Evolutionary conservation across 2,888 invertebrate species (phyloP), one percentile per base, ranked within the genome.

Genomic region (Athrips mouffetella): DNA sequence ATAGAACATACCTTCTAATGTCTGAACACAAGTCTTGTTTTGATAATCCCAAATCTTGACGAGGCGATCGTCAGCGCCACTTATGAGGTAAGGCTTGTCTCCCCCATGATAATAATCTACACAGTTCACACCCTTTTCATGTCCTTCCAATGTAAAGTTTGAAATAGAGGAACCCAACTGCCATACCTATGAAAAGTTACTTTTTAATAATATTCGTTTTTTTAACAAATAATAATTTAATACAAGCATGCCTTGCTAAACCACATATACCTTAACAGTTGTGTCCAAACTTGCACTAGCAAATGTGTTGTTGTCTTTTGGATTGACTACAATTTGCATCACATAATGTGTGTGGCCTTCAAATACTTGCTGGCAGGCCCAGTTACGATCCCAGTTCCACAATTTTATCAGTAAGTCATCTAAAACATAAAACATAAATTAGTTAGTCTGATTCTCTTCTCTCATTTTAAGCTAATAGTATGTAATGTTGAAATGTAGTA

Each of bases 11-110:
- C 89, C 94, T 82, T 99, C 98, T 52, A 99, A 88, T 0, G 99
- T 99, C 77, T 99, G 99, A 0, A 99, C 99, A 79, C 99, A 99
- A 0, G 98, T 98, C 89, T 99, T 99, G 83, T 99, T 99, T 83
- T 99, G 96, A 78, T 99, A 99, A 75, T 99, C 99, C 99, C 99
- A 99, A 66, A 99, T 99, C 87, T 99, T 99, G 4, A 99, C 98
- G 37, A 96, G 90, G 47, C 97, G 92, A 80, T 99, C 99, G 77
- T 99, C 99, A 21, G 99, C 99, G 2, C 99, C 99, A 45, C 99
- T 99, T 70, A 98, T 99, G 46, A 99, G 90, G 76, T 99, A 99
- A 0, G 99, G 99, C 70, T 99, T 99, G 74, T 99, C 99, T 3
- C 98, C 99, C 5, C 98, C 99, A 71, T 98, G 96, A 76, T 99